Base-by-base conservation (phyloP, 92 coral and sea anemone species). In the Galaxea fascicularis region DNA sequence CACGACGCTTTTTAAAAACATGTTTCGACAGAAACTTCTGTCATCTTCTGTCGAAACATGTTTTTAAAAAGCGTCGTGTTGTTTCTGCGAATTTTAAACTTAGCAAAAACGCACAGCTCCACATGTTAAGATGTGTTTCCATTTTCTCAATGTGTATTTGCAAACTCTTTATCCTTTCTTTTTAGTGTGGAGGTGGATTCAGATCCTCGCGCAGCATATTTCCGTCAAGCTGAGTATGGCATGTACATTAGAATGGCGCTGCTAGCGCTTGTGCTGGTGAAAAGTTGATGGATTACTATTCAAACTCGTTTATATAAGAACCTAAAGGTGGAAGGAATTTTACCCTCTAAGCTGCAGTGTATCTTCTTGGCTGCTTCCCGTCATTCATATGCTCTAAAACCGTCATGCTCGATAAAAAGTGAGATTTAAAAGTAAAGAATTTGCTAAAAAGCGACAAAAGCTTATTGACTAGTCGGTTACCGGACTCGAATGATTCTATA, bases 211-310 rank as follows among this genome's bases (percentile, higher is more conserved):
- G 98, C 98, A 8, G 98, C 98, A 0, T 96, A 96, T 69, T 96
- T 96, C 94, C 93, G 98, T 16, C 98, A 96, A 73, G 98, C 98
- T 5, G 98, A 96, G 87, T 96, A 94, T 56, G 98, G 98, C 56
- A 96, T 96, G 98, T 96, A 96, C 82, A 93, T 96, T 49, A 91
- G 98, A 39, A 96, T 96, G 98, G 98, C 98, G 0, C 89, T 96
- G 20, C 93, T 96, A 9, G 98, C 98, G 51, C 86, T 96, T 15
- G 92, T 94, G 21, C 79, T 96, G 79, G 96, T 91, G 54, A 94
- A 82, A 63, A 57, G 59, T 70, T 70, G 15, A 56, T 41, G 51
- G 7, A 20, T 77, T 76, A 3, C 26, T 16, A 24, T 9, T 16
- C 41, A 44, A 59, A 63, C 58, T 5, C 18, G 16, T 57, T 11